A percentile compares a stretch with the other conserved stretches of the same genome.
These are phyloP conservation scores for Trichoplusia ni DNA, from an alignment of 1,140 invertebrate genomes.

Conservation along the genomic window DNA sequence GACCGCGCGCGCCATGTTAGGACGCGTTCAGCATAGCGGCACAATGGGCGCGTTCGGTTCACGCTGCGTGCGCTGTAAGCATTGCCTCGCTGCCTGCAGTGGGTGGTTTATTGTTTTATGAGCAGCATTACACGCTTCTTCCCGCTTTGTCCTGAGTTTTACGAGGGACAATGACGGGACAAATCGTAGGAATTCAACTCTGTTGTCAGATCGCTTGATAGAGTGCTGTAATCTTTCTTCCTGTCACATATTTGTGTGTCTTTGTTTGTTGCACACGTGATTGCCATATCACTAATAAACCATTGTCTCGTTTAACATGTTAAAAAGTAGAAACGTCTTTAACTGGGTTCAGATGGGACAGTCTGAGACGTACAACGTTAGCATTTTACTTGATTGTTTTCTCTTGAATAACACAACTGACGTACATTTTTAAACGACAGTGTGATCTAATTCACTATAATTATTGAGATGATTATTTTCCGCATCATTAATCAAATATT, in stretches of 20 bases:
- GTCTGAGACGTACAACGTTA: background rate
- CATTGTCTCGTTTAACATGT: conserved; percentile 13
- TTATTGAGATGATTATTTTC: conserved; percentile 2
- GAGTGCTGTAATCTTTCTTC: conserved; percentile 59
- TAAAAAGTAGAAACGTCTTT: background rate
- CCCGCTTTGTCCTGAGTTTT: conserved; percentile 46
- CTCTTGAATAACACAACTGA: background rate
- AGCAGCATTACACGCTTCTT: conserved; percentile 45
- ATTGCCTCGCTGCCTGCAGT: conserved; percentile 8
- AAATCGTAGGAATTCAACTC: conserved; percentile 53
- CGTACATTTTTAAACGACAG: background rate
- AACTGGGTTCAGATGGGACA: background rate
- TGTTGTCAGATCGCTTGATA: conserved; percentile 55
- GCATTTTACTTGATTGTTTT: background rate
- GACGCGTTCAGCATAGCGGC: conserved; percentile 1
- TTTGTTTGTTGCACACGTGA: conserved; percentile 31
- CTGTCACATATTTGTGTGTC: conserved; percentile 53
- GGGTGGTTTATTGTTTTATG: conserved; percentile 70
- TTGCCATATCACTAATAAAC: conserved; percentile 30
- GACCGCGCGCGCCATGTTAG: conserved; percentile 27
- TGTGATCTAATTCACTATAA: background rate
- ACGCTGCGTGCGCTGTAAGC: conserved; percentile 6
- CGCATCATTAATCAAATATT: conserved; percentile 18
- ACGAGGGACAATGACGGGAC: conserved; percentile 52
- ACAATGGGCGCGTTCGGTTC: conserved; percentile 28